Evolutionary conservation across 1,140 invertebrate genomes (phyloP), one percentile per base, ranked within the genome.

Genomic region (honey bee (Apis mellifera)): DNA sequence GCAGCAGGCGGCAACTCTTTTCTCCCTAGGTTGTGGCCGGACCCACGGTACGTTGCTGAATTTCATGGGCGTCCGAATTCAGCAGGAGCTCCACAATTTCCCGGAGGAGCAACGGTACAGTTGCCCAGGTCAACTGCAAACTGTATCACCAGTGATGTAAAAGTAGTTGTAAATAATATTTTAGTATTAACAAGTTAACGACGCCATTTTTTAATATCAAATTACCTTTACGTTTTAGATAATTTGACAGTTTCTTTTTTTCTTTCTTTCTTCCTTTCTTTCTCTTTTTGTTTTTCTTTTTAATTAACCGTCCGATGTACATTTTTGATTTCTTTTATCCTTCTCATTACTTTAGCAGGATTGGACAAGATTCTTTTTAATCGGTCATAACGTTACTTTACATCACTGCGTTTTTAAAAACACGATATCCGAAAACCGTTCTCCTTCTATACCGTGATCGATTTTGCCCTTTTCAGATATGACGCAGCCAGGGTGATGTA

Each of bases 401-500:
- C 82, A 84, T 84, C 76, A 75, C 72, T 86, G 68, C 19, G 54
- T 55, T 65, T 64, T 66, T 83, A 83, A 83, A 21, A 23, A 82
- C 21, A 76, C 55, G 21, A 42, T 57, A 54, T 19, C 32, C n/a
- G 23, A 15, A 5, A 2, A 59, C 2, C 4, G 55, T 76, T 68
- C 74, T 64, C 48, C 8, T 50, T 21, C 75, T 69, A 79, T 50
- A 86, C 50, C 76, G 26, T 72, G 50, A 26, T 32, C 19, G 2
- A 59, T 42, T 59, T 9, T 7, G 8, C 15, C 21, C 78, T 42
- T 77, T 85, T 62, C 75, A 94, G 93, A 72, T 96, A 96, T 86
- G 96, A 96, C 84, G 96, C 95, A 1, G 94, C 95, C 7, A 93
- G 95, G 76, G 95, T 96, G 8, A 95, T 96, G 94, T 96, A 96